Conservation (phyloP, 2,113 vertebrate genomes). For the Circaetus gallicus region DNA sequence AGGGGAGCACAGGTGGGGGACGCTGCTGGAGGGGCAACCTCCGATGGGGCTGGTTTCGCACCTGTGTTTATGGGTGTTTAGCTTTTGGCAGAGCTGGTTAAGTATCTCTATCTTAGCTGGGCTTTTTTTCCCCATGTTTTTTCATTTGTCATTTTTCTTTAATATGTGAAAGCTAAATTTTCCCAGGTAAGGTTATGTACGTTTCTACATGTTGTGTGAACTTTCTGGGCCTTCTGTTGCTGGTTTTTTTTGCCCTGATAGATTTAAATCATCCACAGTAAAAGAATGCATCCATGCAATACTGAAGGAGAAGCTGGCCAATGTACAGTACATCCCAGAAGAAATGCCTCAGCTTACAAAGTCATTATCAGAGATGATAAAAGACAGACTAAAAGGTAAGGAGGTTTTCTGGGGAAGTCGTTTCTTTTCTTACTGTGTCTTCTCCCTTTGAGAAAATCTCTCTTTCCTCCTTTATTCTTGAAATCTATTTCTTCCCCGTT, state of each 20-base stretch:
- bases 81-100: background rate
- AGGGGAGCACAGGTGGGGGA: no score
- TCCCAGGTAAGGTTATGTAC: background rate
- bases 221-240: background rate
- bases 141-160: background rate
- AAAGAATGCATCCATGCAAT: constrained; percentile 84
- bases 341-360: constrained; percentile 76
- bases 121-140: accelerated
- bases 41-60: background rate
- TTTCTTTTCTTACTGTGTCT: background rate
- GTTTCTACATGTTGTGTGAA: background rate
- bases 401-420: background rate
- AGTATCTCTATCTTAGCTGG: background rate
- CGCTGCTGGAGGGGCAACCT: background rate
- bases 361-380: constrained; percentile 82
- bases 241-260: background rate
- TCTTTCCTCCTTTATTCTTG: background rate
- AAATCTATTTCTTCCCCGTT: background rate
- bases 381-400: constrained; percentile 88
- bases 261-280: constrained; percentile 84
- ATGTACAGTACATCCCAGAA: constrained; percentile 78
- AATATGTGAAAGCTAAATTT: background rate
- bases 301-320: constrained; percentile 81
- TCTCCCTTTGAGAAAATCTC: background rate
- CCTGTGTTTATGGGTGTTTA: background rate